Evolutionary conservation across 2,888 invertebrate species (phyloP), one percentile per base, ranked within the genome.

Genomic region (Drepana falcataria): DNA sequence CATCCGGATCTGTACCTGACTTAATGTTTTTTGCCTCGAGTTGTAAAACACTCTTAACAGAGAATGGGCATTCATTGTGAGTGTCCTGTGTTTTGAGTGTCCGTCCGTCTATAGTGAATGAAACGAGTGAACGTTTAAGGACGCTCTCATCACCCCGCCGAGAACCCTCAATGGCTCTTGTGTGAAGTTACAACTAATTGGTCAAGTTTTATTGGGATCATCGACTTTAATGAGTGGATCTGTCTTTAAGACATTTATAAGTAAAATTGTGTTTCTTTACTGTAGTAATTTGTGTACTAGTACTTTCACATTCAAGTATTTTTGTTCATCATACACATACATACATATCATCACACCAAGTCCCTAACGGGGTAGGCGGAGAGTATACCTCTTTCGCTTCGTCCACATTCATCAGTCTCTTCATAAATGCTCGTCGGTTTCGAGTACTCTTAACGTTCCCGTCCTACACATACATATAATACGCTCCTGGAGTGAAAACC

Each of bases 1-100:
- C 89, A 89, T 85, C 87, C 87, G 85, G 82, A 83, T 71, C 44
- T 75, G 73, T 81, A 85, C 85, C 85, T 85, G 82, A 77, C 76
- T 73, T 69, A 68, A 59, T 40, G 59, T 82, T 87, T 90, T 87
- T 85, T 79, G 71, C 64, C 54, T 49, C 58, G 63, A 58, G 68
- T 77, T 77, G 77, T 89, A 89, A 86, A 88, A 87, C 88, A 89
- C 90, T 89, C 75, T 71, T 80, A 66, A 56, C 58, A 58, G 60
- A 75, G 80, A 87, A 86, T 83, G 75, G 81, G 63, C 66, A 68
- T 69, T 80, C 71, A 81, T 86, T 86, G 21, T 21, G 71, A 83
- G 64, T 57, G 60, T 63, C 58, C 62, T 66, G 52, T 66, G 72
- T 73, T 75, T 79, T 65, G 69, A 85, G 83, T 80, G 77, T 59